phyloP scores from a whole-genome alignment of 1,140 invertebrate genomes.

The Saccostrea glomerata region DNA sequence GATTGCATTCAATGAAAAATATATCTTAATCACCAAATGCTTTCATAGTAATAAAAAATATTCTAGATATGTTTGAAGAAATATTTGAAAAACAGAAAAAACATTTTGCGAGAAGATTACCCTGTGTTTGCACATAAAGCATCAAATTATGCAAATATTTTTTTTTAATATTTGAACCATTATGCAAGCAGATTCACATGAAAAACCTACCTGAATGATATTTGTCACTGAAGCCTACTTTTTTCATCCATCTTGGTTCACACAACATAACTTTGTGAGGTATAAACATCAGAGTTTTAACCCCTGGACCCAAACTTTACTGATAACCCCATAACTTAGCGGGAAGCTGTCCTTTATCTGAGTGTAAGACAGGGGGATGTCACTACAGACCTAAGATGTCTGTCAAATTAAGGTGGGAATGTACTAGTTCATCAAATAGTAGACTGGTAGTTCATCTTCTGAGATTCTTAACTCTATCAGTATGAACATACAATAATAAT shows the following conservation, averaged over 20 bases:
- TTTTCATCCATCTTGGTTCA: slow-evolving; percentile 18
- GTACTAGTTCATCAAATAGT: neutral
- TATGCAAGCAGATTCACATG: neutral
- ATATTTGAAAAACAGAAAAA: neutral
- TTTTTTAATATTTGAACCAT: neutral
- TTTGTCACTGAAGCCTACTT: neutral
- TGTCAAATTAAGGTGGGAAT: neutral
- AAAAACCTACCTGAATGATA: slow-evolving; percentile 3
- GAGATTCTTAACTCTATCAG: too few species aligned
- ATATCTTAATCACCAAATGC: neutral
- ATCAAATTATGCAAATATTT: neutral
- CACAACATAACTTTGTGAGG: neutral
- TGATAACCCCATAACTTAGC: slow-evolving; percentile 36
- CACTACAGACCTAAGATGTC: neutral
- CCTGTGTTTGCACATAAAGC: neutral
- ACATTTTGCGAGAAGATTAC: neutral
- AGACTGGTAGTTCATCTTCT: neutral
- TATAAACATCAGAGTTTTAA: slow-evolving; percentile 29
- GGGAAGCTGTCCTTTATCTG: slow-evolving; percentile 22
- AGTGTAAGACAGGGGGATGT: slow-evolving; percentile 10
- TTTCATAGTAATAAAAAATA: neutral
- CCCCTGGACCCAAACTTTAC: slow-evolving; percentile 31
- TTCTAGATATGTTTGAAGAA: neutral
- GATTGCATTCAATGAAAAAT: neutral
- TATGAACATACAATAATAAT: too few species aligned